Percentiles rank a stretch among this genome's conserved stretches.
These are phyloP conservation scores for Oscheius onirici DNA, from an alignment of 2,888 invertebrate genomes.

Conservation along the genomic window DNA sequence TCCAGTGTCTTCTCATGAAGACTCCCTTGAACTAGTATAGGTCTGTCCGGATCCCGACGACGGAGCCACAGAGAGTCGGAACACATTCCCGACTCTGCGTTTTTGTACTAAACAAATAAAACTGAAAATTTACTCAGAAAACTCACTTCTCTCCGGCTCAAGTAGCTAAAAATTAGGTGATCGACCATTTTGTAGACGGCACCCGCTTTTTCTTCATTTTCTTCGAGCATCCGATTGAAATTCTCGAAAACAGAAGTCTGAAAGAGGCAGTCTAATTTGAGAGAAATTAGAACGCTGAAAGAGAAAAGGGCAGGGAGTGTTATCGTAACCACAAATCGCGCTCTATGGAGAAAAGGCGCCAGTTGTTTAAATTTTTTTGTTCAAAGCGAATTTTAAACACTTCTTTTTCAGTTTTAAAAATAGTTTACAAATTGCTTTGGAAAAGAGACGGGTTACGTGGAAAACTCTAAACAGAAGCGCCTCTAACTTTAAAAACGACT, in stretches of 20 bases:
- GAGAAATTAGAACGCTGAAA: not conserved
- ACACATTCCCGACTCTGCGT: not conserved
- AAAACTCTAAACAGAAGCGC: no score
- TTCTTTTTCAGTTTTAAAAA: no score
- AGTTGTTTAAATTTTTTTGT: no score
- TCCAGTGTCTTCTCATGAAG: slow-evolving; percentile 13
- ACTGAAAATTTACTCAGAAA: not conserved
- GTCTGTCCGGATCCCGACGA: not conserved
- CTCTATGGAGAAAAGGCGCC: no score
- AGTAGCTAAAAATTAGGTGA: not conserved
- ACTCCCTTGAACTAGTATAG: not conserved
- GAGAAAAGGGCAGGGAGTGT: no score
- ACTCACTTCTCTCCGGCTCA: not conserved
- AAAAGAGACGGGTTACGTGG: no score
- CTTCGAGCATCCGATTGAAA: not conserved
- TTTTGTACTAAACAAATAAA: slow-evolving; percentile 1
- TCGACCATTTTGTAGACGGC: slow-evolving; percentile 21
- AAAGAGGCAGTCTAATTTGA: not conserved
- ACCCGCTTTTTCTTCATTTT: not conserved
- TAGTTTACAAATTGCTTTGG: no score
- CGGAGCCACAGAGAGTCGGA: slow-evolving; percentile 7
- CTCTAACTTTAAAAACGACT: no score
- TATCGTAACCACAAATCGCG: no score
- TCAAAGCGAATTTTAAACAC: no score
- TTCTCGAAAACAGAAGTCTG: not conserved